These are phyloP conservation scores for Sphaerodactylus townsendi DNA, from an alignment of 2,113 vertebrate species.

Conservation along the genomic window DNA sequence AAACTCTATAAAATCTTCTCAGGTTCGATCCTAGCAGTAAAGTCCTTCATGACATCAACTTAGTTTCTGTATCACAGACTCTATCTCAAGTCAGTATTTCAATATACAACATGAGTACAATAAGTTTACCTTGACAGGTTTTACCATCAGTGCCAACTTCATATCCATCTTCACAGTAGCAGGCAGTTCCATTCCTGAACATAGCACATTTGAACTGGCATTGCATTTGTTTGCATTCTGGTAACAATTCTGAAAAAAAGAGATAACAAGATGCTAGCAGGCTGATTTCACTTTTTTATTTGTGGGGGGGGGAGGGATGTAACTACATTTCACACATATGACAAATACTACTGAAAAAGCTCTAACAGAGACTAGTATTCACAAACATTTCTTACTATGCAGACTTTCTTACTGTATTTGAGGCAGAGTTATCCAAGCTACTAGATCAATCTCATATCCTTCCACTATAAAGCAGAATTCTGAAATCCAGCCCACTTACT, in stretches of 20 bases:
- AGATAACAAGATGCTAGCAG: not conserved
- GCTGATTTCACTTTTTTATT: not conserved
- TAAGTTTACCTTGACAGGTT: slow-evolving; percentile 86
- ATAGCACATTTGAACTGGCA: slow-evolving; percentile 92
- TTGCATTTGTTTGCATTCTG: slow-evolving; percentile 86
- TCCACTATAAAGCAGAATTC: no score
- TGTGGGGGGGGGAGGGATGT: not conserved
- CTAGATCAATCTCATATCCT: not conserved
- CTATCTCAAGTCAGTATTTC: not conserved
- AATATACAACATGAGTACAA: no score
- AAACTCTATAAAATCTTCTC: not conserved
- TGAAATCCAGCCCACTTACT: not conserved
- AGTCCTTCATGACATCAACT: not conserved
- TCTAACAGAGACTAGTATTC: not conserved
- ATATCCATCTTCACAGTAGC: slow-evolving; percentile 91
- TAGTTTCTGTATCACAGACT: not conserved
- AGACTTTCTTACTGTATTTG: not conserved
- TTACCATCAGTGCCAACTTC: slow-evolving; percentile 84
- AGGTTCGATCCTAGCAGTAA: not conserved
- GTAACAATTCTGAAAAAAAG: slow-evolving; percentile 82
- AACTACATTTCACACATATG: not conserved
- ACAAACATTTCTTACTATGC: not conserved
- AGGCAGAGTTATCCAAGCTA: not conserved
- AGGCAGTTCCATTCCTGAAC: slow-evolving; percentile 86
- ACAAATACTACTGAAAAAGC: not conserved